Percentiles rank a stretch among this genome's conserved stretches.
Conservation (phyloP, 1,140 invertebrate genomes). For the Thaumatotibia leucotreta region DNA sequence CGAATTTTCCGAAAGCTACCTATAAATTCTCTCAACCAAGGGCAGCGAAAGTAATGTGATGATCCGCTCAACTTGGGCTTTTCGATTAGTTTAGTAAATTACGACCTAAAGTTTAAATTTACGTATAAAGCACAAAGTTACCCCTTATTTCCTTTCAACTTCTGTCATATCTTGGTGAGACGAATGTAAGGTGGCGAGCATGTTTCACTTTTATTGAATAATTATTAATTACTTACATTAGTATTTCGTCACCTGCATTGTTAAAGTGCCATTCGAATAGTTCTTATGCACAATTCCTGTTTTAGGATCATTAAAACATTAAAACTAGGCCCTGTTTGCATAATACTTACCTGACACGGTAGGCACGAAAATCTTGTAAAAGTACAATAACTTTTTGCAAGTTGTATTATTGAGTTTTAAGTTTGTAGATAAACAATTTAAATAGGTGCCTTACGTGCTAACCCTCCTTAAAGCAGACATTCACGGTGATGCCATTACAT, state of each 20-base stretch:
- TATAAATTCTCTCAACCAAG: conserved; percentile 75
- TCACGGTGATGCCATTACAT: too few relatives aligned
- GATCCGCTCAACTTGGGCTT: neutral
- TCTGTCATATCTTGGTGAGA: neutral
- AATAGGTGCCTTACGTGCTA: neutral
- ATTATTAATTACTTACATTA: neutral
- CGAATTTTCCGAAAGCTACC: conserved; percentile 92
- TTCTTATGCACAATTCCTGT: neutral
- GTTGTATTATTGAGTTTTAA: too few relatives aligned
- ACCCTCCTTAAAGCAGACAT: neutral
- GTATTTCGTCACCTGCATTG: too few relatives aligned
- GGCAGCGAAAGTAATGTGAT: neutral
- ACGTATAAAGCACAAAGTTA: neutral
- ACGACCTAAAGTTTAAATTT: neutral
- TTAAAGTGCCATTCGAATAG: neutral
- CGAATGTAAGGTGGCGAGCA: neutral
- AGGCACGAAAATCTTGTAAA: too few relatives aligned
- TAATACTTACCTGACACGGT: too few relatives aligned
- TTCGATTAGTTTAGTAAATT: neutral
- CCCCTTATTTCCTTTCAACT: neutral
- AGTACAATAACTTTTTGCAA: too few relatives aligned
- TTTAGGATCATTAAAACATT: neutral
- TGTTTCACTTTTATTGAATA: neutral
- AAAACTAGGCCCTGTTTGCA: too few relatives aligned
- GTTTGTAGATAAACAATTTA: neutral